Conservation (phyloP, 2,888 invertebrate genomes). For the Terebella lapidaria region DNA sequence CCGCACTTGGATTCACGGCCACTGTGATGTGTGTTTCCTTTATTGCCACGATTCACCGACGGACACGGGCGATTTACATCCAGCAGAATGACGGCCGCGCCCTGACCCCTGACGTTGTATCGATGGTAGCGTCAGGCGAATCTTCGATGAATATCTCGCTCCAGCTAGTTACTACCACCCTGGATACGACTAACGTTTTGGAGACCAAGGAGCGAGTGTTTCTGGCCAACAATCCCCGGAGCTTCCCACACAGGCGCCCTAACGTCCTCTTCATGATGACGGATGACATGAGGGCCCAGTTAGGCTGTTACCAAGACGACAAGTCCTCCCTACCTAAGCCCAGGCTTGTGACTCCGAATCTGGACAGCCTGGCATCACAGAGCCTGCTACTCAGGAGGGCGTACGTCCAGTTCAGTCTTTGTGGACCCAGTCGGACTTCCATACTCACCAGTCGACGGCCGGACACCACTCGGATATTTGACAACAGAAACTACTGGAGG, state of each 20-base stretch:
- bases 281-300: conserved; percentile 28
- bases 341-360: conserved; percentile 28
- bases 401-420: conserved; percentile 26
- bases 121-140: no score
- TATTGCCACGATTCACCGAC: no score
- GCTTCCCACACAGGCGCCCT: neutral
- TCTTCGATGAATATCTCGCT: no score
- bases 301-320: conserved; percentile 21
- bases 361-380: conserved; percentile 27
- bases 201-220: no score
- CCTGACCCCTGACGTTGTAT: no score
- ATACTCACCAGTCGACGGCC: conserved; percentile 22
- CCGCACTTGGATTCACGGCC: no score
- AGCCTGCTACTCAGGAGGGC: conserved; percentile 28
- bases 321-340: conserved; percentile 24
- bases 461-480: conserved; percentile 23
- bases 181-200: no score
- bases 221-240: no score
- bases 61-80: no score
- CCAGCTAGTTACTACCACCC: no score
- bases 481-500: conserved; percentile 19
- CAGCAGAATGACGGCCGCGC: no score
- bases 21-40: no score
- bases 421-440: conserved; percentile 22
- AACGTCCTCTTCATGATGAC: conserved; percentile 26